These are phyloP conservation scores for Galaxea fascicularis DNA, from an alignment of 92 coral and sea anemone genomes.

Conservation along the genomic window DNA sequence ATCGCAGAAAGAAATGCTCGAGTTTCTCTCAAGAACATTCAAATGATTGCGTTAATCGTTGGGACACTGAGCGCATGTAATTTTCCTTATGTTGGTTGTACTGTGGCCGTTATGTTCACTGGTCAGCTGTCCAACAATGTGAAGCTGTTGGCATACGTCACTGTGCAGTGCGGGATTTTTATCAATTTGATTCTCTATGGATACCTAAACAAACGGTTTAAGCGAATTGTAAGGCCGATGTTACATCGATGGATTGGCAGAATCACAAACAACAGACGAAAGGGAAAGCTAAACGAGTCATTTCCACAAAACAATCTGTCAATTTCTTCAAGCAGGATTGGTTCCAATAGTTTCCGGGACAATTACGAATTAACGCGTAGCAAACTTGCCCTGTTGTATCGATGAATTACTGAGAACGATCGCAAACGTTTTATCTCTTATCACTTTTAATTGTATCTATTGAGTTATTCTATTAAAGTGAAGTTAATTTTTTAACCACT, in stretches of 20 bases:
- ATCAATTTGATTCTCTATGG: conserved; percentile 75
- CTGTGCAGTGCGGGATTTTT: conserved; percentile 59
- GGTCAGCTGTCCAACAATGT: conserved; percentile 64
- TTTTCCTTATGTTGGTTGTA: conserved; percentile 51
- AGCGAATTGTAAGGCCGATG: conserved; percentile 61
- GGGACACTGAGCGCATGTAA: conserved; percentile 67
- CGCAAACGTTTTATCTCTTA: neutral
- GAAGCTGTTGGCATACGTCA: conserved; percentile 45
- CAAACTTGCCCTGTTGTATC: conserved; percentile 41
- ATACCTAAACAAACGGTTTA: conserved; percentile 73
- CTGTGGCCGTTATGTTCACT: conserved; percentile 64
- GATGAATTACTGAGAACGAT: neutral
- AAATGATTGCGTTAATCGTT: conserved; percentile 62
- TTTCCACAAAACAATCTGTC: conserved; percentile 17
- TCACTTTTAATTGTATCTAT: neutral
- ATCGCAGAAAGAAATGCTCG: conserved; percentile 73
- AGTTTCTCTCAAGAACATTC: conserved; percentile 75
- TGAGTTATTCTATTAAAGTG: conserved; percentile 7
- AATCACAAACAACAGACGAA: conserved; percentile 33
- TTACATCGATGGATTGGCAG: conserved; percentile 44
- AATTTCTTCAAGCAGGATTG: neutral
- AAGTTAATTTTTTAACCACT: neutral
- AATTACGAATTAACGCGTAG: conserved; percentile 66
- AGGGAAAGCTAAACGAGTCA: conserved; percentile 20
- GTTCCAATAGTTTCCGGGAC: conserved; percentile 4